Base-by-base conservation (phyloP, 1,140 invertebrate genomes). In the Paraescarpia echinospica region DNA sequence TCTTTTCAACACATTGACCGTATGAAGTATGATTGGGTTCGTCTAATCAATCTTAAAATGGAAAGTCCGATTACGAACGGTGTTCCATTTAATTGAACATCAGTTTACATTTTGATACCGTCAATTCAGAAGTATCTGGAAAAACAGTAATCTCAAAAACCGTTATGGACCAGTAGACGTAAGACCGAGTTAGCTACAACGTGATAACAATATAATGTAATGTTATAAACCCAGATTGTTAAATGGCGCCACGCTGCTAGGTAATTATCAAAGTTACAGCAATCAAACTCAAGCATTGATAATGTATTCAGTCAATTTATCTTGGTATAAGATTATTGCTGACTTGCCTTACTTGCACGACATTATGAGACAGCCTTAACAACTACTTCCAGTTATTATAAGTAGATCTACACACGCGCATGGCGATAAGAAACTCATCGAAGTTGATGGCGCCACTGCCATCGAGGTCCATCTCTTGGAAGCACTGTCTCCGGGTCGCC, bases 401-500 rank as follows among this genome's bases (percentile, higher is more conserved):
- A 33, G 89, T 33, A 90, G n/a, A 33, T 2, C 14, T 1, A 96
- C 97, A 97, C 96, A 99, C 98, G 95, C 98, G 97, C 93, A 99
- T 96, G 33, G 97, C 97, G 27, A 97, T 95, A 9, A 99, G 96
- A 95, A 99, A 99, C 95, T 99, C 98, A 31, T 98, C 97, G 94
- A 98, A 97, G 94, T 97, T 97, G 89, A 99, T 97, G 0, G 97
- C 97, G 33, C 98, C 98, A 93, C 97, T 98, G 9, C 97, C 97
- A 95, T 99, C 98, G 9, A 96, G 97, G 94, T 99, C 98, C 93
- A 99, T 98, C 94, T 97, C 97, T 0, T 97, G 94, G 94, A 98
- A 98, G 14, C 98, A 94, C 1, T 97, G 96, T 27, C 96, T 95
- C 1, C 97, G 97, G 0, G 93, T 91, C 9, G 95, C 35, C 14